Evolutionary conservation across 2,113 vertebrate genomes (phyloP).

Genomic region (Heloderma charlesbogerti): DNA sequence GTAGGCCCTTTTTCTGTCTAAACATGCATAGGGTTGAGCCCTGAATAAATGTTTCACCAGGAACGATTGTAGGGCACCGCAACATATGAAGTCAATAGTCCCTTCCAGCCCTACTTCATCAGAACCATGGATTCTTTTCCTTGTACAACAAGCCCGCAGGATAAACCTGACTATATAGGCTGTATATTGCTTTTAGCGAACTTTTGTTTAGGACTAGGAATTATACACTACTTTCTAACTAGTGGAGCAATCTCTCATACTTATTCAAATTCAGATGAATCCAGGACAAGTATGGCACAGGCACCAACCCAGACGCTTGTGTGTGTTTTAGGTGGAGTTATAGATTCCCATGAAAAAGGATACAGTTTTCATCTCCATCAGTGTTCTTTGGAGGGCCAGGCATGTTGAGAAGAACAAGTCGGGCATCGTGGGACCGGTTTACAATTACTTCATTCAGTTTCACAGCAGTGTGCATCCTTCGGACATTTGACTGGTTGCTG

Average conservation of each 20-base stretch:
- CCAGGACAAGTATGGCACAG: neutral
- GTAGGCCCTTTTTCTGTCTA: too few relatives aligned
- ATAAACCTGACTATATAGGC: neutral
- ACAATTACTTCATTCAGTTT: constrained; percentile 98
- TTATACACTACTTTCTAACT: neutral
- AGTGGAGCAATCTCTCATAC: neutral
- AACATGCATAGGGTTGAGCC: too few relatives aligned
- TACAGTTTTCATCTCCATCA: constrained; percentile 98
- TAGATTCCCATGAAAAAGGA: constrained; percentile 78
- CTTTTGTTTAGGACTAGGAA: too few relatives aligned
- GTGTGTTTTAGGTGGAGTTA: neutral
- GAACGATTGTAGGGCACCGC: neutral
- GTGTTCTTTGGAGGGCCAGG: constrained; percentile 95
- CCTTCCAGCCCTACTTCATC: neutral
- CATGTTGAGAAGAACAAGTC: constrained; percentile 97
- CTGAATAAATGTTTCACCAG: neutral
- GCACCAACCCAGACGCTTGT: neutral
- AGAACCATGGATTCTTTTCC: neutral
- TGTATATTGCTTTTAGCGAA: too few relatives aligned
- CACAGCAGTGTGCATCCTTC: constrained; percentile 98
- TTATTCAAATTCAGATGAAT: neutral
- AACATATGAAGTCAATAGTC: too few relatives aligned
- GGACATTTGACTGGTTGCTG: constrained; percentile 96
- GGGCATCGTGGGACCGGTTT: constrained; percentile 94
- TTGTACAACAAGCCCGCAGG: neutral